A percentile compares a stretch with the other conserved stretches of the same genome.
These are phyloP conservation scores for Gibbula magus DNA, from an alignment of 2,888 invertebrate genomes.

Conservation along the genomic window DNA sequence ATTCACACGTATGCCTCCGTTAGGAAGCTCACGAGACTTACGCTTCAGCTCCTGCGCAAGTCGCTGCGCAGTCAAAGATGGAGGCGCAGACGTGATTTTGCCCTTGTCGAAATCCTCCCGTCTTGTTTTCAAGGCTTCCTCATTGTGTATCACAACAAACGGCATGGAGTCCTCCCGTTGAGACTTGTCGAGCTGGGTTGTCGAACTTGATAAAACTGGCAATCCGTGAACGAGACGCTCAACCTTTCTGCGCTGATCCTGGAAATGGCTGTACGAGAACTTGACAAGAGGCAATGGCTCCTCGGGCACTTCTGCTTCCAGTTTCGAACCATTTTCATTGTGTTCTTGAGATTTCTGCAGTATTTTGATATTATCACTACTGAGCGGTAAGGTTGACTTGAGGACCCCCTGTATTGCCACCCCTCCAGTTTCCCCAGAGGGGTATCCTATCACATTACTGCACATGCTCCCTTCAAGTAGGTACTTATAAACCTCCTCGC, in stretches of 20 bases:
- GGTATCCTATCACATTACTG: slow-evolving; percentile 35
- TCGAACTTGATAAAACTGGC: slow-evolving; percentile 30
- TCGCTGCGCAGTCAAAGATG: slow-evolving; percentile 7
- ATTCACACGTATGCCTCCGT: slow-evolving; percentile 2
- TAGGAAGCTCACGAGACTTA: background rate
- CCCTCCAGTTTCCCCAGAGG: slow-evolving; percentile 26
- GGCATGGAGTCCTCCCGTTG: background rate
- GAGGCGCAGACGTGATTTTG: background rate
- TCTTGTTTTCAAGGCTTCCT: background rate
- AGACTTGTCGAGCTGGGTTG: background rate
- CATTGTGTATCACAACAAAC: background rate
- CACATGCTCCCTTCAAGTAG: slow-evolving; percentile 41
- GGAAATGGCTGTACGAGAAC: slow-evolving; percentile 36
- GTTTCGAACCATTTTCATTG: background rate
- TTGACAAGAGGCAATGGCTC: slow-evolving; percentile 27
- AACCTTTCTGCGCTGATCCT: slow-evolving; percentile 37
- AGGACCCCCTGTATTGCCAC: background rate
- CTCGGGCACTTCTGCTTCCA: background rate
- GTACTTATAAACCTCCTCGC: slow-evolving; percentile 38
- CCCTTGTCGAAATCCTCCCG: background rate
- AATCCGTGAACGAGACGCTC: slow-evolving; percentile 41
- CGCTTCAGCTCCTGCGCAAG: slow-evolving; percentile 6
- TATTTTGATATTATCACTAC: background rate
- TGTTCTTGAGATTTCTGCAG: background rate
- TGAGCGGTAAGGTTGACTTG: background rate